phyloP scores from a whole-genome alignment of 2,797 vertebrate genomes.

The Cyprinodon diabolis region DNA sequence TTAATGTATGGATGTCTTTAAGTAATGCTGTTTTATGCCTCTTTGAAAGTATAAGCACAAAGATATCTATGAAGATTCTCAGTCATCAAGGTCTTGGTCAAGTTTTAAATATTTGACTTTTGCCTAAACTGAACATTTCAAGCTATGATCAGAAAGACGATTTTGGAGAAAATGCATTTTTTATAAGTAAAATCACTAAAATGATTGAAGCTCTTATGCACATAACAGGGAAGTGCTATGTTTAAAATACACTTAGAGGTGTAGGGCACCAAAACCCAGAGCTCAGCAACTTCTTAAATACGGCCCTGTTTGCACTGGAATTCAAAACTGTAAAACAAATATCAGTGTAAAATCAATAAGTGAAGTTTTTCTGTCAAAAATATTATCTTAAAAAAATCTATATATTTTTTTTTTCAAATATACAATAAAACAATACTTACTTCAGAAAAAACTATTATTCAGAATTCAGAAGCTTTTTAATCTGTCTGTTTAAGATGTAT shows the following conservation, averaged over 20 bases:
- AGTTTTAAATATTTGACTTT: neutral
- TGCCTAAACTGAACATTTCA: neutral
- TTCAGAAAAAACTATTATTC: no score
- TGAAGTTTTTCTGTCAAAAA: no score
- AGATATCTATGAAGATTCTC: no score
- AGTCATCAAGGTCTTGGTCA: no score
- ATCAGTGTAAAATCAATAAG: no score
- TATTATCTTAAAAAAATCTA: no score
- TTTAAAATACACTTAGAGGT: neutral
- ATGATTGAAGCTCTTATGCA: neutral
- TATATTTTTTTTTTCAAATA: slow-evolving; percentile 10
- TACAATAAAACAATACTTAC: neutral
- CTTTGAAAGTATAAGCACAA: no score
- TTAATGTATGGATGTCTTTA: no score
- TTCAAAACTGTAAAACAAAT: no score
- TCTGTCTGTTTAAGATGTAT: no score
- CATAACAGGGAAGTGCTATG: no score
- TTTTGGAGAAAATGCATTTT: neutral
- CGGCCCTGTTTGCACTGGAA: neutral
- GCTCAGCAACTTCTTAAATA: neutral
- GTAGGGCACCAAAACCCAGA: neutral
- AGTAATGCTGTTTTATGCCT: no score
- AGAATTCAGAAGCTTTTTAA: neutral
- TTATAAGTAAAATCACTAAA: neutral
- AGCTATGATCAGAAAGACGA: neutral